Evolutionary conservation across 2,797 vertebrate genomes (phyloP), one percentile per base, ranked within the genome.

Genomic region (Sebastolobus alascanus): DNA sequence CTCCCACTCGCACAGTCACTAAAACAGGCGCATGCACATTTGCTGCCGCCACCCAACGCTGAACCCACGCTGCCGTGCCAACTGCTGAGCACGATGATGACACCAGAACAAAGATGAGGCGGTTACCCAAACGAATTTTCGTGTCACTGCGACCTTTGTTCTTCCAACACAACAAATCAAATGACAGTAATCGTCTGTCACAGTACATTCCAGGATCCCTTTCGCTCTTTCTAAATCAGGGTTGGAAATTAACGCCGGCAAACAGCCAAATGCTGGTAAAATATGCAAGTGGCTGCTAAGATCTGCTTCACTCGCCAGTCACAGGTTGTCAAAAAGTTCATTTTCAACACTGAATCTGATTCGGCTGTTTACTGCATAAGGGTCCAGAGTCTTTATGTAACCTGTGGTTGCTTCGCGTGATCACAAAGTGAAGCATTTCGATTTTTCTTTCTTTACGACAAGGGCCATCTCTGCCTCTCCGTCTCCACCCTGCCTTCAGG

Each of bases 401-500:
- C 59, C 8, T 46, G 50, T 10, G 10, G 31, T 16, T 16, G 14
- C 6, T 76, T 61, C 7, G 0, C 13, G 35, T 25, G 50, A 68
- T 63, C 58, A 33, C 3, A 56, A 31, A 64, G n/a, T 37, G 18
- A 69, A 50, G 22, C 5, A 2, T 6, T 79, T 40, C 4, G 29
- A 66, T 73, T 77, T 52, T n/a, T 76, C 13, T 52, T 37, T 60
- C 12, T 27, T 38, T 31, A 67, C 40, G 72, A 33, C 46, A 76
- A 7, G 65, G 38, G 13, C 27, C 11, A 29, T 75, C 29, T 68
- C 54, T 22, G 43, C 18, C 55, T 83, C 54, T 84, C 54, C 56
- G 54, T 35, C 58, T 74, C 84, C 89, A 65, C 84, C 84, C 86
- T 86, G 60, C 92, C 91, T 76, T 83, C 54, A 85, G 90, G 92